A percentile compares a stretch with the other conserved stretches of the same genome.
Evolutionary conservation across 2,888 invertebrate genomes (phyloP).

Genomic region (Helobdella robusta): DNA sequence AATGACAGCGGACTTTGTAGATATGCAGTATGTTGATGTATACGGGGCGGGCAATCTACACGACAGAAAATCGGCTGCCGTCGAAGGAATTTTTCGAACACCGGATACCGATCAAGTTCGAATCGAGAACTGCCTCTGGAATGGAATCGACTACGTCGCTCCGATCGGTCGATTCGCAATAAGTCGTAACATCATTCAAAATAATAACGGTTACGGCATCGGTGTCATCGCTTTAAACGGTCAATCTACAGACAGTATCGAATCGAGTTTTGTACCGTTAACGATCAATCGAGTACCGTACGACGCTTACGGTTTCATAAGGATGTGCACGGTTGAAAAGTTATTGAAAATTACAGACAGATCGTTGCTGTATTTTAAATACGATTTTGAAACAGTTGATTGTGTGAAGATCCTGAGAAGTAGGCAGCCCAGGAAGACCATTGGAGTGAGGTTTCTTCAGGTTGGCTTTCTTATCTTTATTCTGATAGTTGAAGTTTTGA

Average conservation of each 20-base stretch:
- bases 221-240: constrained; percentile 82
- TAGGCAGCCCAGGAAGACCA: constrained; percentile 70
- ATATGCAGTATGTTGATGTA: constrained; percentile 64
- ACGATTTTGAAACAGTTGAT: constrained; percentile 87
- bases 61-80: constrained; percentile 78
- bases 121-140: constrained; percentile 72
- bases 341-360: constrained; percentile 79
- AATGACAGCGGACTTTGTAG: constrained; percentile 58
- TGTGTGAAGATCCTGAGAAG: constrained; percentile 93
- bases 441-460: constrained; percentile 62
- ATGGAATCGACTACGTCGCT: constrained; percentile 82
- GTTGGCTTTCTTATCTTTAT: neutral
- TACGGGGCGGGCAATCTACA: constrained; percentile 88
- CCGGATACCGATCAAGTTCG: constrained; percentile 72
- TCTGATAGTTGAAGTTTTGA: neutral
- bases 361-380: constrained; percentile 85
- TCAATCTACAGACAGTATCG: constrained; percentile 66
- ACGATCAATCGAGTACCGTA: constrained; percentile 62
- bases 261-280: constrained; percentile 72
- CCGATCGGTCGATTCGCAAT: constrained; percentile 64
- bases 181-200: constrained; percentile 49
- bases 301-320: constrained; percentile 81
- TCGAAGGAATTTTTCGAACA: constrained; percentile 76
- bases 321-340: constrained; percentile 90
- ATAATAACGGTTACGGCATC: constrained; percentile 79